These are phyloP conservation scores for Ibycter americanus DNA, from an alignment of 2,797 vertebrate genomes.

Conservation along the genomic window DNA sequence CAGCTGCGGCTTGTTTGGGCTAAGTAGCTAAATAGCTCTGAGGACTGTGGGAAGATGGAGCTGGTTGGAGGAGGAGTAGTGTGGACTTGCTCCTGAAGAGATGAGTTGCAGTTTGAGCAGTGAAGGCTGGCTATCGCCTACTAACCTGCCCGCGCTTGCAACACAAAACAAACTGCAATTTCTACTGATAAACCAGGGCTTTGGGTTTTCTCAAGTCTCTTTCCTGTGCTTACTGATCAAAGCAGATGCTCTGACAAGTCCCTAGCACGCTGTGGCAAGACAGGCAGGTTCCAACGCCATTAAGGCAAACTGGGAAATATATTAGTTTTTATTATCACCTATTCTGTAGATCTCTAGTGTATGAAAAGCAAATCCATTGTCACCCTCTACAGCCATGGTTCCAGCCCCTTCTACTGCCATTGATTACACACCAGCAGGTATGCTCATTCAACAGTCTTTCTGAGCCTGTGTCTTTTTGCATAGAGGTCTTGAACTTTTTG, in stretches of 20 bases:
- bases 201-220: background rate
- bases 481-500: background rate
- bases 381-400: rapidly evolving
- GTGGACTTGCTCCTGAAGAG: too few relatives aligned
- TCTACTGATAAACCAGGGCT: background rate
- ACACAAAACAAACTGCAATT: background rate
- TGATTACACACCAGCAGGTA: background rate
- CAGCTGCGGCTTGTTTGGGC: too few relatives aligned
- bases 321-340: background rate
- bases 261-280: background rate
- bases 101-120: too few relatives aligned
- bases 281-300: background rate
- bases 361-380: background rate
- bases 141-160: too few relatives aligned
- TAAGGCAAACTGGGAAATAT: background rate
- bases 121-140: too few relatives aligned
- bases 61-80: too few relatives aligned
- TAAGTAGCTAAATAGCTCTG: too few relatives aligned
- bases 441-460: rapidly evolving
- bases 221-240: background rate
- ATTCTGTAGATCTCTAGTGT: background rate
- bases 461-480: background rate
- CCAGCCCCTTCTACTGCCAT: rapidly evolving
- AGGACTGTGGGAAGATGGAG: too few relatives aligned
- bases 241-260: background rate